A percentile compares a stretch with the other conserved stretches of the same genome.
These are phyloP conservation scores for Magallana gigas DNA, from an alignment of 1,140 invertebrate genomes.

Conservation along the genomic window DNA sequence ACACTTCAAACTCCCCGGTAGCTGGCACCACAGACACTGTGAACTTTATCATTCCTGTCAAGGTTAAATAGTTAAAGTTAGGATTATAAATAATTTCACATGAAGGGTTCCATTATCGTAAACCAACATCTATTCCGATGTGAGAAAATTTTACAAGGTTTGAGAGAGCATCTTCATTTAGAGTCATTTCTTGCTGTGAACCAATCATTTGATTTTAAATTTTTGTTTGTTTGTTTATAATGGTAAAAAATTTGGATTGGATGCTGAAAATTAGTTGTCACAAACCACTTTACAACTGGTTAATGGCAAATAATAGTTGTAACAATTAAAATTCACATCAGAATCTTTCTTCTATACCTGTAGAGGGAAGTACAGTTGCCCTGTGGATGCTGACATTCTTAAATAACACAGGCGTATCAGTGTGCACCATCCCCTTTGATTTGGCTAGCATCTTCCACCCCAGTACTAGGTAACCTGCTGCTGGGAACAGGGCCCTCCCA, in stretches of 20 bases:
- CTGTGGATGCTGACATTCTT: conserved; percentile 93
- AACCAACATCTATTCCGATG: too few relatives aligned
- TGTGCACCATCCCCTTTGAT: conserved; percentile 86
- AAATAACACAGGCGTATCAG: conserved; percentile 90
- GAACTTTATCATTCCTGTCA: conserved; percentile 86
- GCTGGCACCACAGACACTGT: conserved; percentile 91
- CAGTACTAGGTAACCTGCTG: conserved; percentile 94
- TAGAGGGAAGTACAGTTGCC: conserved; percentile 94
- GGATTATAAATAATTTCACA: neutral
- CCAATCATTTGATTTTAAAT: too few relatives aligned
- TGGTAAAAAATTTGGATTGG: too few relatives aligned
- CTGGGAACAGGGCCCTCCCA: conserved; percentile 95
- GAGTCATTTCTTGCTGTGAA: too few relatives aligned
- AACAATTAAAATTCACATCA: neutral
- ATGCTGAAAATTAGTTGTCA: too few relatives aligned
- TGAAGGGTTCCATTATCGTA: too few relatives aligned
- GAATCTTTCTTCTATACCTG: conserved; percentile 78
- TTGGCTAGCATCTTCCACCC: conserved; percentile 96
- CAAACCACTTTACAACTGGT: too few relatives aligned
- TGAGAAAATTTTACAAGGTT: too few relatives aligned
- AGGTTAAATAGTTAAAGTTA: neutral
- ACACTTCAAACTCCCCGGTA: conserved; percentile 93
- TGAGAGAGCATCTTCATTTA: too few relatives aligned
- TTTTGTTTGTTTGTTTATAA: too few relatives aligned
- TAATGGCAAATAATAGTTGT: too few relatives aligned